Conservation (phyloP, 2,797 vertebrate genomes). For the Danio aesculapii region DNA sequence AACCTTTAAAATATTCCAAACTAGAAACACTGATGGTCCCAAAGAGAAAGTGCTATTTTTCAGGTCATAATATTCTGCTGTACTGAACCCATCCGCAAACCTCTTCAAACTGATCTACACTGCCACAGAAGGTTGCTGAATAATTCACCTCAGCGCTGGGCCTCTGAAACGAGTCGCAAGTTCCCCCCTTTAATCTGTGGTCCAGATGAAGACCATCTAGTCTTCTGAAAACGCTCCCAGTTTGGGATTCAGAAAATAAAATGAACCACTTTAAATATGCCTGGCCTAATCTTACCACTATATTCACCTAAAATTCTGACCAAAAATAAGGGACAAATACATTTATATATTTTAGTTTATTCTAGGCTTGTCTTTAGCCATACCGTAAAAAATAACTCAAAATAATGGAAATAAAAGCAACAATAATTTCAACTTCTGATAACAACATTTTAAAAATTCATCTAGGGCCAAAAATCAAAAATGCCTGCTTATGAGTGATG, state of each 20-base stretch:
- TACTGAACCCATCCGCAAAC: background rate
- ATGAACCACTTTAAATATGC: slow-evolving; percentile 9
- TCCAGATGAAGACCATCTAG: slow-evolving; percentile 46
- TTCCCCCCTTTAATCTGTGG: slow-evolving; percentile 62
- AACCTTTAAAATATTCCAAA: background rate
- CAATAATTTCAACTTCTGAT: too few species aligned
- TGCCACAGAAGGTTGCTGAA: slow-evolving; percentile 41
- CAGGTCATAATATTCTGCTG: slow-evolving; percentile 4
- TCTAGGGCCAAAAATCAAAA: too few species aligned
- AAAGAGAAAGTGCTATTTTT: background rate
- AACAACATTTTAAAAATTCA: too few species aligned
- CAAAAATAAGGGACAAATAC: background rate
- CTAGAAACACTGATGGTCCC: background rate
- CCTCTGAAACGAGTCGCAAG: slow-evolving; percentile 57
- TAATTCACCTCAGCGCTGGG: slow-evolving; percentile 55
- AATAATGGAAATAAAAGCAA: too few species aligned
- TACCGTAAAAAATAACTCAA: too few species aligned
- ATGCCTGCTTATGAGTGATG: too few species aligned
- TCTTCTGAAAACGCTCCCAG: slow-evolving; percentile 29
- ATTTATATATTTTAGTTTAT: too few species aligned
- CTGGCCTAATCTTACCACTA: background rate
- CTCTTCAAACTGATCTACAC: slow-evolving; percentile 17
- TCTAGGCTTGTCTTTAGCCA: too few species aligned
- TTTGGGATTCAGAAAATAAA: background rate
- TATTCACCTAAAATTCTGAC: background rate